Conservation (phyloP, 2,888 invertebrate species). For the Brassicogethes aeneus region DNA sequence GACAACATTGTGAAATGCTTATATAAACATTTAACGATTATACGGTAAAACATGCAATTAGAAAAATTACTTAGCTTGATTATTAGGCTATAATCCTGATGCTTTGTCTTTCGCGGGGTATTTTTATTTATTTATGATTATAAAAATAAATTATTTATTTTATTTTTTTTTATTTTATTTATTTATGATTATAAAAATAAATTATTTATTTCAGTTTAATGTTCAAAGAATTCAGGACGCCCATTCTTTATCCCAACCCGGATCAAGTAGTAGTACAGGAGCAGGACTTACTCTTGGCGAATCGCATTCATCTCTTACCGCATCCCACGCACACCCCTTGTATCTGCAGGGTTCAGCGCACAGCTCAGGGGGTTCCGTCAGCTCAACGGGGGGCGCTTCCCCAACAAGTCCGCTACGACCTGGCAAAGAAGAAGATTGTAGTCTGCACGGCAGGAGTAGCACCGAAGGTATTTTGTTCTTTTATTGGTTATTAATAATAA, state of each 20-base stretch:
- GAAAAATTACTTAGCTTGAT: too few relatives aligned
- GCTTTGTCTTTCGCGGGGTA: too few relatives aligned
- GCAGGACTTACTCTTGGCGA: slow-evolving; percentile 22
- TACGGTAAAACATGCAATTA: too few relatives aligned
- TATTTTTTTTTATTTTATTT: too few relatives aligned
- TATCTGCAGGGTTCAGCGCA: slow-evolving; percentile 36
- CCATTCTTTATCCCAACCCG: slow-evolving; percentile 35
- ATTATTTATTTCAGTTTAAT: slow-evolving; percentile 42
- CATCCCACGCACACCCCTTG: slow-evolving; percentile 29
- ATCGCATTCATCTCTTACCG: slow-evolving; percentile 30
- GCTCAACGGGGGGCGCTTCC: slow-evolving; percentile 40
- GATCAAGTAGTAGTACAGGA: slow-evolving; percentile 21
- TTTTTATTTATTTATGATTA: too few relatives aligned
- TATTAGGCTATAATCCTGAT: too few relatives aligned
- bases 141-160: too few relatives aligned
- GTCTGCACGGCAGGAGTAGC: slow-evolving; percentile 52
- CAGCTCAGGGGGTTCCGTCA: slow-evolving; percentile 40
- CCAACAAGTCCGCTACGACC: slow-evolving; percentile 42
- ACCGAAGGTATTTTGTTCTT: slow-evolving; percentile 53
- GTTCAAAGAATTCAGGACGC: slow-evolving; percentile 41
- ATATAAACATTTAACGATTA: too few relatives aligned
- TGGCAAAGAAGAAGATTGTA: slow-evolving; percentile 56
- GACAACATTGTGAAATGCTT: too few relatives aligned
- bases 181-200: too few relatives aligned
- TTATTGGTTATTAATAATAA: not conserved